Conservation (phyloP, 2,888 invertebrate genomes). For the Stenichneumon culpator region DNA sequence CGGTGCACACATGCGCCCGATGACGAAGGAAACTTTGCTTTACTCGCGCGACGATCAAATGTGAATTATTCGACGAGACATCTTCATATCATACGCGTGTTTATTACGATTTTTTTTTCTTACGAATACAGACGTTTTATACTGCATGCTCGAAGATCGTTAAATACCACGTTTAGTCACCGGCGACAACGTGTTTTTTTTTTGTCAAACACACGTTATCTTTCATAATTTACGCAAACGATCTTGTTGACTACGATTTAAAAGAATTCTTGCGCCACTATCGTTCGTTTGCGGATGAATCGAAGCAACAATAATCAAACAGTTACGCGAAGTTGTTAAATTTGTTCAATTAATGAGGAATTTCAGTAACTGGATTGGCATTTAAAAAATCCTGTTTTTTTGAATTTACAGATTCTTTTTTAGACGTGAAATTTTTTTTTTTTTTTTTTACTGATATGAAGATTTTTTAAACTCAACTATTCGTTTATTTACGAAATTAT, state of each 20-base stretch:
- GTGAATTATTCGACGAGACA: slow-evolving; percentile 45
- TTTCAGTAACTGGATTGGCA: not conserved
- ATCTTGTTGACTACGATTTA: not conserved
- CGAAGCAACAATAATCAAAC: not conserved
- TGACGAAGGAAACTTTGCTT: slow-evolving; percentile 29
- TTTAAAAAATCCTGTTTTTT: not conserved
- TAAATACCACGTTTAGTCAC: slow-evolving; percentile 15
- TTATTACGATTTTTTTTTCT: slow-evolving; percentile 18
- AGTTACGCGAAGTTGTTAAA: not conserved
- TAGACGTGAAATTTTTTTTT: not conserved
- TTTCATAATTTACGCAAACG: slow-evolving; percentile 15
- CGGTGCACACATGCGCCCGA: slow-evolving; percentile 11
- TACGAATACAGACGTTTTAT: slow-evolving; percentile 13
- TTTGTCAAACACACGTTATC: not conserved
- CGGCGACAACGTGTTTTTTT: not conserved
- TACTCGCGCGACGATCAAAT: slow-evolving; percentile 37
- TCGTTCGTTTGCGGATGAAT: not conserved
- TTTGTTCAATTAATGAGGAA: not conserved
- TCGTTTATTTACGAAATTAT: not conserved
- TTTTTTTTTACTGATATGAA: not conserved
- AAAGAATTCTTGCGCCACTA: not conserved
- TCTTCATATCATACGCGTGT: slow-evolving; percentile 21
- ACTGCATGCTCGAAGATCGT: slow-evolving; percentile 27
- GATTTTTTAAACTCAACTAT: not conserved
- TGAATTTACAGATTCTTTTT: not conserved